Base-by-base conservation (phyloP, 2,113 vertebrate genomes). In the Trematomus loennbergii region DNA sequence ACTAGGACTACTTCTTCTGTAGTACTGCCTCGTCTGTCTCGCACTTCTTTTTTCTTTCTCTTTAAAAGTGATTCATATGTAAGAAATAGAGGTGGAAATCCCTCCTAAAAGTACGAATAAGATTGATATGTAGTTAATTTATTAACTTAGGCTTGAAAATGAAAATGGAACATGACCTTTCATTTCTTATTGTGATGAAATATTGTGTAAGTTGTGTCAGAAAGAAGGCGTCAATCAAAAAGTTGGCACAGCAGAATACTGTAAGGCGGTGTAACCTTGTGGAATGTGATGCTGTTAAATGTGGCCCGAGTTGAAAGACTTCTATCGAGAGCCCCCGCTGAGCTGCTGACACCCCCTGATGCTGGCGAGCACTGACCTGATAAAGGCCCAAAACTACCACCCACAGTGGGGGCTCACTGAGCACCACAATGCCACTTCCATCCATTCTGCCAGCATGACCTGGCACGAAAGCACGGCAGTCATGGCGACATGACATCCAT, bases 351-450 rank as follows among this genome's bases (percentile, higher is more conserved):
- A 64, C 36, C 69, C 36, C 68, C 61, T 67, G 79, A 89, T 72
- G 84, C 79, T 74, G 40, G 69, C 69, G 81, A 57, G 75, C 82
- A 70, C 61, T 92, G 91, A 93, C 90, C 91, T 88, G 88, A 72
- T 92, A 92, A 48, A 86, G 57, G 49, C 65, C 73, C 60, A 45
- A 87, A 76, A 72, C 80, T 55, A 16, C 53, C 79, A 46, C 75
- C 62, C 83, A 83, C 81, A 81, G 25, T 9, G 67, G 79, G 78
- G 59, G 71, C 81, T 84, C 82, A 57, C 22, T 74, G 77, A 84
- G 72, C 67, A 63, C 59, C 16, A 46, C 48, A 40, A 36, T 17
- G 18, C 62, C 63, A 63, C 75, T 64, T 78, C 65, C 70, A 83
- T 75, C 70, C 48, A 49, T 78, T 85, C 58, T 62, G 1, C 52